Percentiles rank a stretch among this genome's conserved stretches.
These are phyloP conservation scores for Drosophila diplacantha DNA, from an alignment of 2,888 invertebrate species.

Conservation along the genomic window DNA sequence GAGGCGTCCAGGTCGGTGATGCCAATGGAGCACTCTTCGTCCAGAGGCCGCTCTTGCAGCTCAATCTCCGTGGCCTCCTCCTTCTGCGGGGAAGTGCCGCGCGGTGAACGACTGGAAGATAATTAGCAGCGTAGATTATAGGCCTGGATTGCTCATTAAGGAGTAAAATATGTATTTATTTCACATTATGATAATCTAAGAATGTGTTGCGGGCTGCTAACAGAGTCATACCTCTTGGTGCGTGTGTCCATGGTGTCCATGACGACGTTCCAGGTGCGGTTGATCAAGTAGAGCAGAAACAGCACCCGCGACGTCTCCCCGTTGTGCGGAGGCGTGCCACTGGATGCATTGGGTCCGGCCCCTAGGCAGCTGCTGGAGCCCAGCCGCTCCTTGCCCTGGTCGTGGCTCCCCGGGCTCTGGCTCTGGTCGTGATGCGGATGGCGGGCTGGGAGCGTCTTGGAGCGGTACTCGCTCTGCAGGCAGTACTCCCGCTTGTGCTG, in stretches of 20 bases:
- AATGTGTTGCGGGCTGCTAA: neutral
- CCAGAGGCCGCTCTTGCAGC: constrained; percentile 38
- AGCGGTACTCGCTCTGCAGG: constrained; percentile 59
- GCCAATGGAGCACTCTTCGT: constrained; percentile 69
- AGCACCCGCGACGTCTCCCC: constrained; percentile 81
- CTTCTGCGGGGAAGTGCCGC: constrained; percentile 22
- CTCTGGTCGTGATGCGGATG: constrained; percentile 32
- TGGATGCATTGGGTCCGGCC: constrained; percentile 25
- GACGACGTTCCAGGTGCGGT: constrained; percentile 84
- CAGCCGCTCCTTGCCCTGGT: constrained; percentile 19
- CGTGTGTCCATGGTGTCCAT: constrained; percentile 81
- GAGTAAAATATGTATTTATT: constrained; percentile 1
- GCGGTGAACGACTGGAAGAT: constrained; percentile 44
- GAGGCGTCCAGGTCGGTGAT: constrained; percentile 76
- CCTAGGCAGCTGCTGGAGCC: constrained; percentile 63
- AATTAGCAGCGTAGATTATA: neutral
- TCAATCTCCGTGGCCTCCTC: constrained; percentile 45
- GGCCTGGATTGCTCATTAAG: neutral
- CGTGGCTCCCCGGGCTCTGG: neutral
- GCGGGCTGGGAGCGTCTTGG: constrained; percentile 73
- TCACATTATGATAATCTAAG: neutral
- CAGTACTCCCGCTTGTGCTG: constrained; percentile 62
- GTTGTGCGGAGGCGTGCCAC: constrained; percentile 55
- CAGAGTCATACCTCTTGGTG: constrained; percentile 78
- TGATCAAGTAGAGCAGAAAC: constrained; percentile 83